A percentile compares a stretch with the other conserved stretches of the same genome.
Conservation (phyloP, 1,140 invertebrate species). For the Lineus longissimus region DNA sequence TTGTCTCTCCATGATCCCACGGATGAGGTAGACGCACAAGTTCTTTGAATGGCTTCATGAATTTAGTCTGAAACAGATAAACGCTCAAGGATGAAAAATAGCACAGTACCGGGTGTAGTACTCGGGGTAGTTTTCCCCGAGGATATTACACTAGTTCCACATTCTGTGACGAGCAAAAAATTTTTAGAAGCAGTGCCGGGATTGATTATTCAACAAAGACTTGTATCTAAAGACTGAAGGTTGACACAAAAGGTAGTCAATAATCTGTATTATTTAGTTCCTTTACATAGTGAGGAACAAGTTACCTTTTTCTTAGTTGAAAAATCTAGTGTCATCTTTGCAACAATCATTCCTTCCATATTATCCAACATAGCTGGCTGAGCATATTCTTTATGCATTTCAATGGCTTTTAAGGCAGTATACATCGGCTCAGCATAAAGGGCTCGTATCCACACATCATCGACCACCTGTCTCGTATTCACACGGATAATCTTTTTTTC, state of each 20-base stretch:
- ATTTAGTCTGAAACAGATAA: not conserved
- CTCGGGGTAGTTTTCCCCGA: too few species aligned
- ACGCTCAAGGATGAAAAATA: too few species aligned
- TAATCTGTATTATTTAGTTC: too few species aligned
- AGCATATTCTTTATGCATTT: constrained; percentile 35
- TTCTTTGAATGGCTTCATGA: not conserved
- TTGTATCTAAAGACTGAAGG: too few species aligned
- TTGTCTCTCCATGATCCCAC: not conserved
- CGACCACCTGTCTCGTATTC: constrained; percentile 20
- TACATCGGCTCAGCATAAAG: constrained; percentile 28
- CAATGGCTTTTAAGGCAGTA: constrained; percentile 26
- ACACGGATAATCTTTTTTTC: not conserved
- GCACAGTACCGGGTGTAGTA: too few species aligned
- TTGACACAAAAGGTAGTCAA: too few species aligned
- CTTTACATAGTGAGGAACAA: not conserved
- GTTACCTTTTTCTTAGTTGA: constrained; percentile 40
- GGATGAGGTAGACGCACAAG: not conserved
- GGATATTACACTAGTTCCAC: too few species aligned
- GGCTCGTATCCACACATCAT: constrained; percentile 35
- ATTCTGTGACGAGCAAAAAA: too few species aligned
- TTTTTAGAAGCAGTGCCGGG: too few species aligned
- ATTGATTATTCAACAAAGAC: too few species aligned
- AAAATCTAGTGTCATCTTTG: constrained; percentile 31
- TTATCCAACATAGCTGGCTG: constrained; percentile 37
- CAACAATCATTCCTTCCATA: constrained; percentile 28